These are phyloP conservation scores for Montipora sp. DNA, from an alignment of 64 coral and sea anemone genomes.

Conservation along the genomic window DNA sequence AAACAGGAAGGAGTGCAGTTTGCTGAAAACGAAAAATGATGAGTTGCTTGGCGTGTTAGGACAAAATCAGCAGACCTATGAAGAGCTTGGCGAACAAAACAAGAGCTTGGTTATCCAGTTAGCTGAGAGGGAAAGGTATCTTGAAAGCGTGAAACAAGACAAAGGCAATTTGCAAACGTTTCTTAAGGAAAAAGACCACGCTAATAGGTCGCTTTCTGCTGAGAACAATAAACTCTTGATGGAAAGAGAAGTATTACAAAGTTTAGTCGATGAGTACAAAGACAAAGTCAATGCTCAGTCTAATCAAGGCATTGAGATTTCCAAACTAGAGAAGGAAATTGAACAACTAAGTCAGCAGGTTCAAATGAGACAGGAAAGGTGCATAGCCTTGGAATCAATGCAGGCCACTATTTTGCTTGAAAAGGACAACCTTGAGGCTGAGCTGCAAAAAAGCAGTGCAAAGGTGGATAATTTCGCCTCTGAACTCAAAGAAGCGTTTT, in stretches of 20 bases:
- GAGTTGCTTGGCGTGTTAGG: constrained; percentile 75
- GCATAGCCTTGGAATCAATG: constrained; percentile 63
- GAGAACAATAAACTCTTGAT: constrained; percentile 44
- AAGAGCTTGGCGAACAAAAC: constrained; percentile 60
- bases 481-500: constrained; percentile 58
- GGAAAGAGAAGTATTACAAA: constrained; percentile 59
- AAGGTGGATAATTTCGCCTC: constrained; percentile 39
- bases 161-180: constrained; percentile 66
- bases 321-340: constrained; percentile 30
- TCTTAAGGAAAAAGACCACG: constrained; percentile 59
- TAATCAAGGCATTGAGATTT: constrained; percentile 3
- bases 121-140: constrained; percentile 45
- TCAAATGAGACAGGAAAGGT: constrained; percentile 33
- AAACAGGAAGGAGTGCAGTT: constrained; percentile 52
- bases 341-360: constrained; percentile 43
- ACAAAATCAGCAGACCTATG: constrained; percentile 71
- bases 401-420: constrained; percentile 48
- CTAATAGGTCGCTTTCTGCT: constrained; percentile 15
- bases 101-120: constrained; percentile 59
- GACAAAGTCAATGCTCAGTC: constrained; percentile 22
- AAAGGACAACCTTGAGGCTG: constrained; percentile 68
- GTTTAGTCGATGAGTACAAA: constrained; percentile 53
- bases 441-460: constrained; percentile 54
- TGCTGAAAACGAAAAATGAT: constrained; percentile 55
- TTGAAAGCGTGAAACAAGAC: constrained; percentile 56